phyloP scores from a whole-genome alignment of 2,113 vertebrate species.

The Triplophysa siluroides region DNA sequence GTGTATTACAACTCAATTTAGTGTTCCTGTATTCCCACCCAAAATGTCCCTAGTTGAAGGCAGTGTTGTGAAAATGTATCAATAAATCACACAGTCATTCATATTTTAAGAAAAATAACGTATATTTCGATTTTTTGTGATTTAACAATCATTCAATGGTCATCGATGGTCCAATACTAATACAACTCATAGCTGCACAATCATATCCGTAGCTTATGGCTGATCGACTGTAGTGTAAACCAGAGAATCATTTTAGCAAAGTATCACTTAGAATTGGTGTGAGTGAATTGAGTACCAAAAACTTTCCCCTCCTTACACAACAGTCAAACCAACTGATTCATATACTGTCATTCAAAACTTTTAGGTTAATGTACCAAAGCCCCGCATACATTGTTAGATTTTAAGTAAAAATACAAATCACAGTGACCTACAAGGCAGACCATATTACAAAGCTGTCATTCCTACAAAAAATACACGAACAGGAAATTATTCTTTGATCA shows the following conservation, averaged over 20 bases:
- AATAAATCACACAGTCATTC: conserved; percentile 53
- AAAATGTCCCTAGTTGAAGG: too few species aligned
- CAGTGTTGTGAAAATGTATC: conserved; percentile 16
- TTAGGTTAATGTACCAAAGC: conserved; percentile 62
- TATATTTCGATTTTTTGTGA: conserved; percentile 70
- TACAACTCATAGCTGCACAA: conserved; percentile 64
- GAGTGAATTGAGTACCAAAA: conserved; percentile 12
- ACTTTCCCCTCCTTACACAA: neutral
- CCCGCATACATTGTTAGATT: conserved; percentile 50
- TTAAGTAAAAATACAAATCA: conserved; percentile 68
- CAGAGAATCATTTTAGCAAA: conserved; percentile 14
- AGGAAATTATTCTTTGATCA: conserved; percentile 35
- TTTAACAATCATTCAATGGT: conserved; percentile 63
- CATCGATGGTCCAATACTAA: conserved; percentile 72
- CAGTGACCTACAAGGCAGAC: conserved; percentile 63
- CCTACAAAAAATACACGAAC: conserved; percentile 62
- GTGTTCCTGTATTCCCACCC: neutral
- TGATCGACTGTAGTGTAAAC: conserved; percentile 26
- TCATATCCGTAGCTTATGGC: conserved; percentile 62
- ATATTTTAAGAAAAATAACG: conserved; percentile 75
- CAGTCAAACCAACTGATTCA: conserved; percentile 27
- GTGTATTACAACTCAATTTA: conserved; percentile 28
- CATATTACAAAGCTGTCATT: conserved; percentile 55
- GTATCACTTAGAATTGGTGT: conserved; percentile 22
- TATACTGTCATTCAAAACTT: conserved; percentile 45